Percentiles rank a stretch among this genome's conserved stretches.
Evolutionary conservation across 2,888 invertebrate genomes (phyloP).

Genomic region (Linnaemya vulpina): DNA sequence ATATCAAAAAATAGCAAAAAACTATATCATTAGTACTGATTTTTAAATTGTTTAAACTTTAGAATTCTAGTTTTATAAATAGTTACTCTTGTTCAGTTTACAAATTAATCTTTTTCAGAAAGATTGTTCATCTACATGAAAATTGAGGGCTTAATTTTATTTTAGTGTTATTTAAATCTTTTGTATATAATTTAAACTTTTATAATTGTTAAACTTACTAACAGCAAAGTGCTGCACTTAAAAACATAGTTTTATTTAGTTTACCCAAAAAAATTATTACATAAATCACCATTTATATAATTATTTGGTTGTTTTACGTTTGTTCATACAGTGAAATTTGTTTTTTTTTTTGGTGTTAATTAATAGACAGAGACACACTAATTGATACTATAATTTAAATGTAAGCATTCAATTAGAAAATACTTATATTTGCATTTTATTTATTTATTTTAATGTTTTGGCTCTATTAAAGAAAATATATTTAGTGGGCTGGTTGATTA

Average conservation of each 20-base stretch:
- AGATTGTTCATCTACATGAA: slow-evolving; percentile 42
- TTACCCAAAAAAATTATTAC: slow-evolving; percentile 45
- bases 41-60: slow-evolving; percentile 48
- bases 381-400: slow-evolving; percentile 47
- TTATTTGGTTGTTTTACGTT: slow-evolving; percentile 38
- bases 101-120: slow-evolving; percentile 44
- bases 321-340: slow-evolving; percentile 47
- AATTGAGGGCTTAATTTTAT: slow-evolving; percentile 57
- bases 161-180: slow-evolving; percentile 24
- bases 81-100: slow-evolving; percentile 64
- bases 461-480: slow-evolving; percentile 48
- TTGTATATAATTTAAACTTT: slow-evolving; percentile 46
- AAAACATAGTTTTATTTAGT: slow-evolving; percentile 44
- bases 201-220: slow-evolving; percentile 38
- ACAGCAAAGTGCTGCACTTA: slow-evolving; percentile 65
- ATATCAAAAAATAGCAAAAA: slow-evolving; percentile 66
- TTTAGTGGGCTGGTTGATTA: slow-evolving; percentile 66
- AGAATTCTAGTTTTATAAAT: slow-evolving; percentile 55
- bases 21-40: slow-evolving; percentile 43
- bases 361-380: slow-evolving; percentile 69
- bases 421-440: slow-evolving; percentile 50
- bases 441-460: slow-evolving; percentile 49
- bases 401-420: slow-evolving; percentile 62
- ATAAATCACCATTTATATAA: slow-evolving; percentile 39
- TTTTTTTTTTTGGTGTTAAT: slow-evolving; percentile 51